phyloP scores from a whole-genome alignment of 2,113 vertebrate species.

The Corvus hawaiiensis region DNA sequence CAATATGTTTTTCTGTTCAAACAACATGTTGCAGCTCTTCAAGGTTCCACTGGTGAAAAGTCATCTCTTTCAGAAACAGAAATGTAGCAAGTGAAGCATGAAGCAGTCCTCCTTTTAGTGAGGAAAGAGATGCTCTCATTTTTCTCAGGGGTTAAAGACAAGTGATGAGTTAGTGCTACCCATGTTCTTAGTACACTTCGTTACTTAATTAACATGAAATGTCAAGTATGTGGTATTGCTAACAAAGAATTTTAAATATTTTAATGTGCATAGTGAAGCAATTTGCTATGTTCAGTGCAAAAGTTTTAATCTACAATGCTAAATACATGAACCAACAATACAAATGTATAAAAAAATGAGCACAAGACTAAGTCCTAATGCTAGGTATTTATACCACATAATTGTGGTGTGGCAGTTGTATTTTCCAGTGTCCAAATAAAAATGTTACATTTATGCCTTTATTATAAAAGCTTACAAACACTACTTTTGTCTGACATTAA shows the following conservation, averaged over 20 bases:
- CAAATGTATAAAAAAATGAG: background rate
- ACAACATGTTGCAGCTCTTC: background rate
- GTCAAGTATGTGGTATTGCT: constrained; percentile 1
- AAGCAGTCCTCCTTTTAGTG: background rate
- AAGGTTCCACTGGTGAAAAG: background rate
- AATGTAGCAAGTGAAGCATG: background rate
- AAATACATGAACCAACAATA: background rate
- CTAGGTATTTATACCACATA: background rate
- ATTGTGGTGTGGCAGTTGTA: background rate
- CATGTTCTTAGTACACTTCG: background rate
- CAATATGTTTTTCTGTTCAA: background rate
- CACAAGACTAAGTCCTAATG: background rate
- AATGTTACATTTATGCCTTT: background rate
- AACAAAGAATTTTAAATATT: constrained; percentile 48
- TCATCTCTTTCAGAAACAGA: background rate
- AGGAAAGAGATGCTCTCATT: background rate
- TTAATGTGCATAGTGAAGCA: constrained; percentile 16
- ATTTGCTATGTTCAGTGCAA: background rate
- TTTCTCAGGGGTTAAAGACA: background rate
- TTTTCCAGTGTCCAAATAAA: background rate
- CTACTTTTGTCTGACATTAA: background rate
- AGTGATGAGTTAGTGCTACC: background rate
- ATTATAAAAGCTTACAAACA: background rate
- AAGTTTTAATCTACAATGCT: background rate
- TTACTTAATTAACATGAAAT: background rate